Conservation (phyloP, 2,888 invertebrate genomes). For the Limnephilus lunatus region DNA sequence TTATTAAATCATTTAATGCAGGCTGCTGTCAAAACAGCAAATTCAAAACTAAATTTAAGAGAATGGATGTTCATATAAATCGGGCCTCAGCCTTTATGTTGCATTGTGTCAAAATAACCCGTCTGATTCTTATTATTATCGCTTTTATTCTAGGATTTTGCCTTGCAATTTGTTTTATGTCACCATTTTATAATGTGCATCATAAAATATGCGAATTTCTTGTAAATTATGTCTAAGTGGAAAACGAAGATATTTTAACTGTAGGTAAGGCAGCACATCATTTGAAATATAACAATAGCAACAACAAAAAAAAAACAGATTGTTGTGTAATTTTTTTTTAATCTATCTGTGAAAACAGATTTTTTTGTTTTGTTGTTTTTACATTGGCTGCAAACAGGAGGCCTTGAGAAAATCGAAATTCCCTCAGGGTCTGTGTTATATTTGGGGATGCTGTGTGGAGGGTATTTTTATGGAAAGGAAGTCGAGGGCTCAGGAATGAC, state of each 20-base stretch:
- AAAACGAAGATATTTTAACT: neutral
- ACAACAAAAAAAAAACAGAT: no score
- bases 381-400: no score
- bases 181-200: neutral
- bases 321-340: no score
- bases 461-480: no score
- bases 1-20: neutral
- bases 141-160: neutral
- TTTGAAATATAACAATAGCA: neutral
- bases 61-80: neutral
- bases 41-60: neutral
- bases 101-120: neutral
- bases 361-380: no score
- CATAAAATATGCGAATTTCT: constrained; percentile 2
- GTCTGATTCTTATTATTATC: neutral
- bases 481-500: no score
- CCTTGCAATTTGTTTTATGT: neutral
- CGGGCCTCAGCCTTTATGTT: neutral
- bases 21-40: neutral
- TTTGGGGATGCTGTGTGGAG: no score
- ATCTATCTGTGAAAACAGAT: no score
- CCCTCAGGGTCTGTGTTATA: no score
- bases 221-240: neutral
- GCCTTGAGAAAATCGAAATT: no score
- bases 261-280: neutral